phyloP scores from a whole-genome alignment of 1,140 invertebrate species.

The Anastatus disparis region DNA sequence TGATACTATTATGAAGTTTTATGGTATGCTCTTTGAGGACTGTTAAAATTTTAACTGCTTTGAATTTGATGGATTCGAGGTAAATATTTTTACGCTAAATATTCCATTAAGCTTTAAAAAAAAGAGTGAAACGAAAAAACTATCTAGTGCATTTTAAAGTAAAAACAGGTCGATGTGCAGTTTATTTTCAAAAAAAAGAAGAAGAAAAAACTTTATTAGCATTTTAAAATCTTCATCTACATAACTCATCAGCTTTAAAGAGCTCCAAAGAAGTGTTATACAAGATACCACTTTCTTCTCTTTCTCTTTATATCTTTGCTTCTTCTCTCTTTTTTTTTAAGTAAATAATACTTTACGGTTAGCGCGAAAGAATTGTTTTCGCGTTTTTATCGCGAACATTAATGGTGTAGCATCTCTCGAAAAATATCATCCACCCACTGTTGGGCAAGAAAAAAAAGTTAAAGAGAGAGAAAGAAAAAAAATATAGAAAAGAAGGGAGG shows the following conservation, averaged over 20 bases:
- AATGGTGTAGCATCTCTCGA: slow-evolving; percentile 25
- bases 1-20: slow-evolving; percentile 11
- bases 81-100: slow-evolving; percentile 8
- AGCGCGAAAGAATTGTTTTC: slow-evolving; percentile 39
- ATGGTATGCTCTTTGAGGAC: neutral
- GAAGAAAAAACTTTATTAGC: slow-evolving; percentile 31
- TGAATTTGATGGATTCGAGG: slow-evolving; percentile 11
- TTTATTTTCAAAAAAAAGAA: too few species aligned
- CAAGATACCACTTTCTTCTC: slow-evolving; percentile 9
- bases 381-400: slow-evolving; percentile 38
- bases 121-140: too few species aligned
- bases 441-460: neutral
- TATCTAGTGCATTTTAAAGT: too few species aligned
- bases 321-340: neutral
- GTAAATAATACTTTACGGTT: slow-evolving; percentile 1
- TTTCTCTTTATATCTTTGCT: too few species aligned
- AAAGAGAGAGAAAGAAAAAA: neutral
- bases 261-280: slow-evolving; percentile 12
- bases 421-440: slow-evolving; percentile 33
- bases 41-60: neutral
- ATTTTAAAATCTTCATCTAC: slow-evolving; percentile 27
- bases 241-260: slow-evolving; percentile 25
- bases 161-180: too few species aligned
- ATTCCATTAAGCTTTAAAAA: too few species aligned
- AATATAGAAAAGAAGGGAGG: neutral